A percentile compares a stretch with the other conserved stretches of the same genome.
These are phyloP conservation scores for Apis cerana DNA, from an alignment of 1,140 invertebrate species.

Conservation along the genomic window DNA sequence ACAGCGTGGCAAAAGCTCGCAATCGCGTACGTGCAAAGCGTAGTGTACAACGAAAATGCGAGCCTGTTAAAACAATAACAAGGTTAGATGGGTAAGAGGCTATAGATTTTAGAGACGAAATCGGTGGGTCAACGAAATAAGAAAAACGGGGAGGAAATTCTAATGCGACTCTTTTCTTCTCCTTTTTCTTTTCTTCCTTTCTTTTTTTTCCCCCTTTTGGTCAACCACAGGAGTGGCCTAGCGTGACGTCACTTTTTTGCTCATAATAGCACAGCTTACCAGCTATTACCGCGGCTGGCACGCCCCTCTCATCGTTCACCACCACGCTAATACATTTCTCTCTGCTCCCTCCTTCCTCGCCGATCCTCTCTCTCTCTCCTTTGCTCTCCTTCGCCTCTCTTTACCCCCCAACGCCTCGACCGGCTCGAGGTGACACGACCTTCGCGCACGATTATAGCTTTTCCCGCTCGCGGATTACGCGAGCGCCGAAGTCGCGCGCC, in stretches of 20 bases:
- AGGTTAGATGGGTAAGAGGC: no score
- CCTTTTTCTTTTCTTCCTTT: slow-evolving; percentile 36
- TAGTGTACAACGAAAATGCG: slow-evolving; percentile 51
- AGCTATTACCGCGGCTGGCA: slow-evolving; percentile 70
- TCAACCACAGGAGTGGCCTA: slow-evolving; percentile 61
- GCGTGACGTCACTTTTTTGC: slow-evolving; percentile 65
- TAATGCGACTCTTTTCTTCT: slow-evolving; percentile 6
- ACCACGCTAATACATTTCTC: slow-evolving; percentile 55
- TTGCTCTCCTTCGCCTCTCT: slow-evolving; percentile 18
- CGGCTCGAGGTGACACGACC: slow-evolving; percentile 28
- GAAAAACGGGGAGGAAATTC: slow-evolving; percentile 3
- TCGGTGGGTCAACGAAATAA: slow-evolving; percentile 11
- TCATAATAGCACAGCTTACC: slow-evolving; percentile 73
- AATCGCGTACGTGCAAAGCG: slow-evolving; percentile 38
- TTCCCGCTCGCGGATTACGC: slow-evolving; percentile 40
- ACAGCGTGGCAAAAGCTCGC: slow-evolving; percentile 49
- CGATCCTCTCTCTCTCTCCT: slow-evolving; percentile 2
- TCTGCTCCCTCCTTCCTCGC: slow-evolving; percentile 4
- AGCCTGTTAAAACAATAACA: slow-evolving; percentile 5
- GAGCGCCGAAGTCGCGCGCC: neutral
- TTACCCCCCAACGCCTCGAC: slow-evolving; percentile 6
- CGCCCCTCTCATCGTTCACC: slow-evolving; percentile 73
- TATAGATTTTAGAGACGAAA: no score
- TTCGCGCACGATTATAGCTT: slow-evolving; percentile 29
- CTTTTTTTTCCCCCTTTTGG: slow-evolving; percentile 30